Percentiles rank a stretch among this genome's conserved stretches.
These are phyloP conservation scores for Muntiacus reevesi DNA, from an alignment of 2,113 vertebrate species.

Conservation along the genomic window DNA sequence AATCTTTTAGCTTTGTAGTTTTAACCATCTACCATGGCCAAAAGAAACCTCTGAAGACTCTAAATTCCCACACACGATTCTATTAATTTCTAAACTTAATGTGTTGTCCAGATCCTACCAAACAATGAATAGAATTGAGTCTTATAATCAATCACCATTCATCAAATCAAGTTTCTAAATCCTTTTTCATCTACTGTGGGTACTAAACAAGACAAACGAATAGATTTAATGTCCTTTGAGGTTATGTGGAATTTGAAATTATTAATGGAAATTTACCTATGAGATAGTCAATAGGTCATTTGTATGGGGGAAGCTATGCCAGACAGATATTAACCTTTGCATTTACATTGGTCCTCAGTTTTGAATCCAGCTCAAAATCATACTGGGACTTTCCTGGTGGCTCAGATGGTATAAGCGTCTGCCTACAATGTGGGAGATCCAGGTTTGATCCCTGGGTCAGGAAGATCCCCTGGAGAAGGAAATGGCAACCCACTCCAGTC, in stretches of 20 bases:
- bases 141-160: background rate
- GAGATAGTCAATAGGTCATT: conserved; percentile 47
- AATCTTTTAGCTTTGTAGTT: background rate
- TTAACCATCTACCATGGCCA: background rate
- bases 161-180: conserved; percentile 14
- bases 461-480: background rate
- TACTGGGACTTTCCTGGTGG: background rate
- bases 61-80: background rate
- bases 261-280: conserved; percentile 27
- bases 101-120: background rate
- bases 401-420: rapidly evolving
- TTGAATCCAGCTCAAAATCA: conserved; percentile 23
- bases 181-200: background rate
- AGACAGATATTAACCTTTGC: conserved; percentile 36
- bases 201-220: conserved; percentile 34
- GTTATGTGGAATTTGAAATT: conserved; percentile 45
- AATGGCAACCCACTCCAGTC: background rate
- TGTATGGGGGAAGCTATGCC: conserved; percentile 21
- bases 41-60: background rate
- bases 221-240: background rate
- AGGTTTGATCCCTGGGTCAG: background rate
- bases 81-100: background rate
- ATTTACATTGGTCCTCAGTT: conserved; percentile 6
- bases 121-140: background rate
- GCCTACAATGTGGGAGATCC: background rate